Evolutionary conservation across 2,113 vertebrate species (phyloP).

Genomic region (Sarotherodon lohbergeri): DNA sequence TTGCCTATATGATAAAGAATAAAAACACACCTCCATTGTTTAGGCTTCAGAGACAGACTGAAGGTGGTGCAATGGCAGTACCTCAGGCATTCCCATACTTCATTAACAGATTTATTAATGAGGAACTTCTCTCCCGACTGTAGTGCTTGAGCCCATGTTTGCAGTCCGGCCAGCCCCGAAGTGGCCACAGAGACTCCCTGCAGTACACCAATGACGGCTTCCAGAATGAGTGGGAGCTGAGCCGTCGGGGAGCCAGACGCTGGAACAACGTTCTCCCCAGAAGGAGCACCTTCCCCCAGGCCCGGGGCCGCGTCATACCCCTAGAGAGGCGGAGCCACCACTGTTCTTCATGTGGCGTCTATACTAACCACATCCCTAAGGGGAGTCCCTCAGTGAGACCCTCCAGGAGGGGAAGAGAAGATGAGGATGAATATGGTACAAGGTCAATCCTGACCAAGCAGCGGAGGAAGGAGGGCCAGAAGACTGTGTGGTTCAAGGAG

Average conservation of each 20-base stretch:
- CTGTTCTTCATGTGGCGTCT: conserved; percentile 62
- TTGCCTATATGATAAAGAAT: not conserved
- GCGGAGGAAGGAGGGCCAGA: conserved; percentile 72
- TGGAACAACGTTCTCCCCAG: conserved; percentile 33
- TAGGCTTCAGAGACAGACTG: not conserved
- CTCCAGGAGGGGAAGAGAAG: conserved; percentile 6
- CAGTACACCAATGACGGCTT: conserved; percentile 72
- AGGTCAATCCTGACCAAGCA: conserved; percentile 68
- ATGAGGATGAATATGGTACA: conserved; percentile 35
- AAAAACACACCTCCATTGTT: not conserved
- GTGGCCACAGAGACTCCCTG: conserved; percentile 61
- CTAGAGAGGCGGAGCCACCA: conserved; percentile 55
- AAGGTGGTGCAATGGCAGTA: not conserved
- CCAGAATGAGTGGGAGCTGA: conserved; percentile 57
- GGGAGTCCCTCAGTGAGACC: conserved; percentile 36
- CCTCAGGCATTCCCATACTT: not conserved
- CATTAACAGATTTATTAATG: conserved; percentile 5
- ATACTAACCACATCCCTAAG: conserved; percentile 54
- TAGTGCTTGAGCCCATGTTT: conserved; percentile 71
- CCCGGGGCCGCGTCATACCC: conserved; percentile 45
- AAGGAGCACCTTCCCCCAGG: conserved; percentile 43
- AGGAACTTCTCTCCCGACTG: not conserved
- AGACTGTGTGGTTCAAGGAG: conserved; percentile 81
- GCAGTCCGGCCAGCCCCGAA: conserved; percentile 19
- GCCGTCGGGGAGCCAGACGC: conserved; percentile 25